Conservation (phyloP, 2,113 vertebrate genomes). For the Cranoglanis bouderius region DNA sequence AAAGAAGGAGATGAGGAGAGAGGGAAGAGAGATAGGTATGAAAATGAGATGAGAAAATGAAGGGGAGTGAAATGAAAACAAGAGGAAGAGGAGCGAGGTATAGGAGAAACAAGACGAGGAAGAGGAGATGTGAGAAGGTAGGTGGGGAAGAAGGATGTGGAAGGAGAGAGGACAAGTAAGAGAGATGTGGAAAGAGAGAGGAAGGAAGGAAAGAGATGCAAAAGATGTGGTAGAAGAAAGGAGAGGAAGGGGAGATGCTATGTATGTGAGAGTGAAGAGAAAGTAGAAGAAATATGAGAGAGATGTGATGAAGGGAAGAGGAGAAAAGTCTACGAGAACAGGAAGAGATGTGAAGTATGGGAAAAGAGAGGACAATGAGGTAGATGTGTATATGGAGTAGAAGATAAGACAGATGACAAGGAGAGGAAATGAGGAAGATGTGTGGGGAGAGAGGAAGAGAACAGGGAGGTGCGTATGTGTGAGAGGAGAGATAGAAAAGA, state of each 20-base stretch:
- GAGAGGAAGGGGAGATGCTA: not conserved
- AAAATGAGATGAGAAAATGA: no score
- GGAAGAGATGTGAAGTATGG: constrained; percentile 1
- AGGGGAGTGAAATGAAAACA: no score
- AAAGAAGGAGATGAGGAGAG: not conserved
- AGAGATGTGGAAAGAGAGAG: not conserved
- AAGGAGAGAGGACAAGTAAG: not conserved
- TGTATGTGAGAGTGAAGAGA: not conserved
- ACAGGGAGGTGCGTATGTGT: not conserved
- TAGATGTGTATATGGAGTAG: not conserved
- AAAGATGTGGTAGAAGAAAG: not conserved
- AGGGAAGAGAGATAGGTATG: not conserved
- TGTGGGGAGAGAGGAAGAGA: not conserved
- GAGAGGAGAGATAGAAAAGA: not conserved
- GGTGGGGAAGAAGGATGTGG: not conserved
- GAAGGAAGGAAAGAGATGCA: not conserved
- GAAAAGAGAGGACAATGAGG: not conserved
- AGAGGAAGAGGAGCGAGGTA: not conserved
- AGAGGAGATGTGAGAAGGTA: not conserved
- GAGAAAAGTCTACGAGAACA: not conserved
- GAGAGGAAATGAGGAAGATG: not conserved
- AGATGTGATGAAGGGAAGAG: not conserved
- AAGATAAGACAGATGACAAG: no score
- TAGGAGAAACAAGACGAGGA: not conserved
- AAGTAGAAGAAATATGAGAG: not conserved